These are phyloP conservation scores for Corticium candelabrum DNA, from an alignment of 37 sponge, comb jelly and placozoan genomes.

Conservation along the genomic window DNA sequence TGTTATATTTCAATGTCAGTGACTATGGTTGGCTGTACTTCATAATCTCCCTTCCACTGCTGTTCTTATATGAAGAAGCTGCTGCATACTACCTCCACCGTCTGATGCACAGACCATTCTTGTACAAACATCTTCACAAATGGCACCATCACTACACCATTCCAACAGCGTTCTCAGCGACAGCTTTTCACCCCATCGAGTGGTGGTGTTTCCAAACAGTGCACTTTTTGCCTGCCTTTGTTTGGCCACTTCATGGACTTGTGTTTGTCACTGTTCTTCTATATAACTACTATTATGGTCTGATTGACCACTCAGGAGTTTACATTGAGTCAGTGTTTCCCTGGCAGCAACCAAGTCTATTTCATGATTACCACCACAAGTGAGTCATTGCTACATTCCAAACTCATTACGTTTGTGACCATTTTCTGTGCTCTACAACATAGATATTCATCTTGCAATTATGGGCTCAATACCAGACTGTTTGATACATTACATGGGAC, in stretches of 20 bases:
- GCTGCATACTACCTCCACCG: slow-evolving; percentile 26
- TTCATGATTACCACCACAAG: slow-evolving; percentile 48
- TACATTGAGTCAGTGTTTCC: slow-evolving; percentile 28
- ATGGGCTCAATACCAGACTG: not conserved
- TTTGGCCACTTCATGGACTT: slow-evolving; percentile 16
- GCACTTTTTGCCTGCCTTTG: slow-evolving; percentile 19
- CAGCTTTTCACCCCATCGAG: slow-evolving; percentile 36
- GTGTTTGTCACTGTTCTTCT: slow-evolving; percentile 13
- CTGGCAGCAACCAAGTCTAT: slow-evolving; percentile 42
- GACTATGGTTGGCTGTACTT: slow-evolving; percentile 35
- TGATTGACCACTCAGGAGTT: slow-evolving; percentile 43
- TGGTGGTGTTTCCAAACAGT: slow-evolving; percentile 9
- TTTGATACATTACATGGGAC: not conserved
- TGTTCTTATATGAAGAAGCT: slow-evolving; percentile 34
- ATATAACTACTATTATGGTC: slow-evolving; percentile 33
- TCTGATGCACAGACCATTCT: slow-evolving; percentile 29
- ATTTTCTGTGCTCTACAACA: not conserved
- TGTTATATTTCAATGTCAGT: slow-evolving; percentile 21
- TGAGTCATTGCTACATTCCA: slow-evolving; percentile 10
- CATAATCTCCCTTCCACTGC: not conserved
- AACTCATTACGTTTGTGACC: no score
- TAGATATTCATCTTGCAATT: not conserved
- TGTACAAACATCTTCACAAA: slow-evolving; percentile 28
- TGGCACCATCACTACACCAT: slow-evolving; percentile 31
- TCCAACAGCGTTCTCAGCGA: slow-evolving; percentile 27